Evolutionary conservation across 2,113 vertebrate species (phyloP).

Genomic region (Microcebus ravelobensis): DNA sequence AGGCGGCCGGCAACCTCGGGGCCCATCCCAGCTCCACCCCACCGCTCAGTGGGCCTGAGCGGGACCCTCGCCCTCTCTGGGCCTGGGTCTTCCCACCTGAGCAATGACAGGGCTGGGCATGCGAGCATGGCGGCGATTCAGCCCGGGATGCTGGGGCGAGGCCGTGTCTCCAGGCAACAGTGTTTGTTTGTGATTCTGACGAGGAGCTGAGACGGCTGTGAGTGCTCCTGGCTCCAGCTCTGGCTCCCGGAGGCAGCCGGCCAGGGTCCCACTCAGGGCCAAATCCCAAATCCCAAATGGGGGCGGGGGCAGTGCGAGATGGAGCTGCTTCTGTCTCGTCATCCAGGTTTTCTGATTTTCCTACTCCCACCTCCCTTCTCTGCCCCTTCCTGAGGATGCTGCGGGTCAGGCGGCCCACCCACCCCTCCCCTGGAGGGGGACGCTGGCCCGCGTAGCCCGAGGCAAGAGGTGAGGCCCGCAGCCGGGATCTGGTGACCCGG

Average conservation of each 20-base stretch:
- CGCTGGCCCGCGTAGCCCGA: not conserved
- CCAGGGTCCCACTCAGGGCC: constrained; percentile 62
- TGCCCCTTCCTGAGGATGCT: not conserved
- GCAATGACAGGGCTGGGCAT: not conserved
- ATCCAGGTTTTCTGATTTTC: not conserved
- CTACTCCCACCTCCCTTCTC: not conserved
- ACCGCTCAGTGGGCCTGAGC: not conserved
- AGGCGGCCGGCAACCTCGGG: not conserved
- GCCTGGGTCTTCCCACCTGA: constrained; percentile 21
- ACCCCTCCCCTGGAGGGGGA: not conserved
- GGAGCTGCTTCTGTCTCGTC: not conserved
- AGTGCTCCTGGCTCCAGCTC: constrained; percentile 45
- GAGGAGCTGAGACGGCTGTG: constrained; percentile 63
- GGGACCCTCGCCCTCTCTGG: not conserved
- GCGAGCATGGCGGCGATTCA: not conserved
- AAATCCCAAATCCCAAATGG: not conserved
- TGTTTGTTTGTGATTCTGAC: constrained; percentile 71
- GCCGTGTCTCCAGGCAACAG: constrained; percentile 60
- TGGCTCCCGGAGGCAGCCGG: constrained; percentile 18
- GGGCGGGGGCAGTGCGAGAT: not conserved
- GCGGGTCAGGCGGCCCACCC: not conserved
- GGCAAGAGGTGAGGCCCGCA: not conserved
- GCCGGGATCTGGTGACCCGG: fast-evolving
- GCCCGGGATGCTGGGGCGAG: constrained; percentile 11
- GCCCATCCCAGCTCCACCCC: not conserved